Evolutionary conservation across 2,797 vertebrate genomes (phyloP).

Genomic region (Poeciliopsis infans): DNA sequence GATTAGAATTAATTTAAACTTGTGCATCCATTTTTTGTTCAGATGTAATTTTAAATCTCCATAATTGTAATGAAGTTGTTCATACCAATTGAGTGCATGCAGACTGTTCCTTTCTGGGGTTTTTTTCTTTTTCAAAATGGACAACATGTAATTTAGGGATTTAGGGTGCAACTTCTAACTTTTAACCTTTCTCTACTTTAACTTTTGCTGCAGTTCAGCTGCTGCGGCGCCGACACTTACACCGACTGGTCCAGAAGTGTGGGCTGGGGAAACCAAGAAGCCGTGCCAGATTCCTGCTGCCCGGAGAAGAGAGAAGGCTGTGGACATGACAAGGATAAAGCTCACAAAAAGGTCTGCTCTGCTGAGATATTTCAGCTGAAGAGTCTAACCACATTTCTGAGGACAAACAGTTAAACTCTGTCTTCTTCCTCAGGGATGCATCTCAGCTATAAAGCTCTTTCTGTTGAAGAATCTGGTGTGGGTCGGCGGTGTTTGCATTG

Average conservation of each 20-base stretch:
- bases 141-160: background rate
- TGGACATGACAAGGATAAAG: conserved; percentile 26
- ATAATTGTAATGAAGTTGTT: background rate
- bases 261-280: conserved; percentile 40
- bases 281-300: conserved; percentile 62
- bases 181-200: background rate
- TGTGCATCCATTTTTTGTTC: background rate
- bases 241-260: conserved; percentile 46
- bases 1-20: no score
- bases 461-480: conserved; percentile 51
- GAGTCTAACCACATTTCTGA: background rate
- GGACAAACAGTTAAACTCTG: background rate
- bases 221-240: conserved; percentile 48
- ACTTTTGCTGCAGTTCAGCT: conserved; percentile 42
- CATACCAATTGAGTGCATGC: background rate
- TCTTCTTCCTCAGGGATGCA: conserved; percentile 49
- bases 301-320: conserved; percentile 29
- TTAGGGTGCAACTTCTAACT: background rate
- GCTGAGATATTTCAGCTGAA: conserved; percentile 10
- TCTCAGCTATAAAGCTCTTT: conserved; percentile 21
- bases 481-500: conserved; percentile 50
- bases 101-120: no score
- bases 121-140: background rate
- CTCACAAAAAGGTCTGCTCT: conserved; percentile 46
- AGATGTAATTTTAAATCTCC: background rate